Evolutionary conservation across 2,888 invertebrate genomes (phyloP).

Genomic region (Proisotoma minuta): DNA sequence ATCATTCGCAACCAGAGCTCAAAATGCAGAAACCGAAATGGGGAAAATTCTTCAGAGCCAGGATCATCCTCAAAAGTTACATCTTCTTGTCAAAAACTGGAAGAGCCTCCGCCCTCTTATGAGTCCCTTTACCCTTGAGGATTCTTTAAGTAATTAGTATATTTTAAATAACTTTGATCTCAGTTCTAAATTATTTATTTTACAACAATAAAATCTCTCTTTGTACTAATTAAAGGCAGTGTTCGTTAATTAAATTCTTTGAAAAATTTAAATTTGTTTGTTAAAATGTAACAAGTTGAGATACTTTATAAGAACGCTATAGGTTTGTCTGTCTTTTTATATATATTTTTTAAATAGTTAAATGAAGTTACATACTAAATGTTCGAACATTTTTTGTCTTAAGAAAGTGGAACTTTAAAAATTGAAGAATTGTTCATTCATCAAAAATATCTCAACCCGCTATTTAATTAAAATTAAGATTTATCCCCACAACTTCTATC

Average conservation of each 20-base stretch:
- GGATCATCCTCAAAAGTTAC: too few species aligned
- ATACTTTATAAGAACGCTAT: background rate
- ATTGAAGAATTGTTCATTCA: too few species aligned
- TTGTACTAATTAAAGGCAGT: too few species aligned
- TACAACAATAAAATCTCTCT: too few species aligned
- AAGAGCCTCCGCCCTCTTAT: conserved; percentile 38
- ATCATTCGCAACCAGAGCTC: conserved; percentile 6
- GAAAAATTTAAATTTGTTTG: too few species aligned
- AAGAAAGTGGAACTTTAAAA: too few species aligned
- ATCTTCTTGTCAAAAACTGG: conserved; percentile 30
- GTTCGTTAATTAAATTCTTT: too few species aligned
- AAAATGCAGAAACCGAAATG: conserved; percentile 9
- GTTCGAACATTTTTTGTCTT: too few species aligned
- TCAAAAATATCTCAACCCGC: too few species aligned
- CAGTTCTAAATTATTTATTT: background rate
- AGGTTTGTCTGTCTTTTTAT: background rate
- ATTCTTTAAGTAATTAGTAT: background rate
- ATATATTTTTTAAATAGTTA: background rate
- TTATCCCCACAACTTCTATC: background rate
- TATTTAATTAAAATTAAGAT: too few species aligned
- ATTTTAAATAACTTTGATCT: background rate
- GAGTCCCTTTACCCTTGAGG: conserved; percentile 37
- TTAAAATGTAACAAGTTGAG: too few species aligned
- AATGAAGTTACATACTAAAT: background rate
- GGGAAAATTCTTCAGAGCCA: background rate